Conservation (phyloP, 2,797 vertebrate genomes). For the Corythornis leucogaster region DNA sequence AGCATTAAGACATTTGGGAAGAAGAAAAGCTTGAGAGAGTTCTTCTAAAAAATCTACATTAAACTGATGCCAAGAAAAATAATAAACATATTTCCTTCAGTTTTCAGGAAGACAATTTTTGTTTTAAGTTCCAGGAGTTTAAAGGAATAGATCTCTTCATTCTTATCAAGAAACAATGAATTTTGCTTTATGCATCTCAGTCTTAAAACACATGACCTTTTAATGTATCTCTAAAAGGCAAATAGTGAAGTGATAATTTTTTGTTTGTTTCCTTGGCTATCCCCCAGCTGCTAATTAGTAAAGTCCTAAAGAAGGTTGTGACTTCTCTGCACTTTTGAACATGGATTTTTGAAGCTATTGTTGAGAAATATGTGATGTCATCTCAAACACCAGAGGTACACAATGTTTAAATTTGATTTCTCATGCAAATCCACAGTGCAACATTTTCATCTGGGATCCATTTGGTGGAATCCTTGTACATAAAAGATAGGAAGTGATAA, state of each 20-base stretch:
- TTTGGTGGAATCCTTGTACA: not conserved
- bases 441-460: not conserved
- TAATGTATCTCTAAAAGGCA: not conserved
- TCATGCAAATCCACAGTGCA: not conserved
- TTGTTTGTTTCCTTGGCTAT: not conserved
- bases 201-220: not conserved
- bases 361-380: not conserved
- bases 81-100: not conserved
- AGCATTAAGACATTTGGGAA: not conserved
- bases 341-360: not conserved
- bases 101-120: not conserved
- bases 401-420: constrained; percentile 15
- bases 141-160: not conserved
- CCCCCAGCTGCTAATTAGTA: not conserved
- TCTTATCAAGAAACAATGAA: not conserved
- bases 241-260: not conserved
- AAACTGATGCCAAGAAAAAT: not conserved
- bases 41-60: not conserved
- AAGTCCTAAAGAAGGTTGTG: not conserved
- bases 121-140: not conserved
- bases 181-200: not conserved
- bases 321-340: not conserved
- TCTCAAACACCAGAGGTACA: not conserved
- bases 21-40: not conserved
- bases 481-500: not conserved